Evolutionary conservation across 2,888 invertebrate species (phyloP).

Genomic region (Platycheirus albimanus): DNA sequence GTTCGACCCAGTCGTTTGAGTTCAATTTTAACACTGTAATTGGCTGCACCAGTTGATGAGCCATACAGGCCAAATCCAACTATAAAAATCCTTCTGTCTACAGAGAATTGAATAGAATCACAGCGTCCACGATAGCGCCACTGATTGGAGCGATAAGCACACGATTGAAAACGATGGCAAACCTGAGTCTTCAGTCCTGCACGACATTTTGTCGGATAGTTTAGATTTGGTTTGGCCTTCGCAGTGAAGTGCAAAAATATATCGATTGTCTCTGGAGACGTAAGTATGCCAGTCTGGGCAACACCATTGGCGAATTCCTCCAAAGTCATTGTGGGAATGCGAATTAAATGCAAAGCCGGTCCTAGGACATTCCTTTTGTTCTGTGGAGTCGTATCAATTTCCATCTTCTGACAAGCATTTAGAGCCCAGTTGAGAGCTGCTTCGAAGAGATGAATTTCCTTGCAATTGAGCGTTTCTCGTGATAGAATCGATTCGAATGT

Average conservation of each 20-base stretch:
- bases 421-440: constrained; percentile 97
- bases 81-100: constrained; percentile 97
- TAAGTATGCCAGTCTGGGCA: constrained; percentile 95
- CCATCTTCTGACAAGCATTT: constrained; percentile 93
- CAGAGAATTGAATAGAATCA: constrained; percentile 98
- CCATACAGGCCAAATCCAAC: constrained; percentile 98
- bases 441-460: constrained; percentile 95
- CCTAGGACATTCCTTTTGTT: constrained; percentile 91
- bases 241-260: constrained; percentile 98
- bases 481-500: constrained; percentile 95
- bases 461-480: constrained; percentile 96
- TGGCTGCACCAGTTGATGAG: constrained; percentile 97
- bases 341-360: constrained; percentile 91
- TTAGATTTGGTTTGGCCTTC: constrained; percentile 91
- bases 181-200: constrained; percentile 96
- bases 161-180: constrained; percentile 97
- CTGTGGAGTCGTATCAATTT: constrained; percentile 90
- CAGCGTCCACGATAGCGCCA: constrained; percentile 98
- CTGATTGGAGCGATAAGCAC: constrained; percentile 97
- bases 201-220: constrained; percentile 92
- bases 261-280: constrained; percentile 96
- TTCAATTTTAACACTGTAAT: constrained; percentile 97
- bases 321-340: constrained; percentile 96
- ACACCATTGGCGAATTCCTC: constrained; percentile 98
- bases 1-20: constrained; percentile 94